Percentiles rank a stretch among this genome's conserved stretches.
Conservation (phyloP, 2,113 vertebrate genomes). For the Hassar affinis region DNA sequence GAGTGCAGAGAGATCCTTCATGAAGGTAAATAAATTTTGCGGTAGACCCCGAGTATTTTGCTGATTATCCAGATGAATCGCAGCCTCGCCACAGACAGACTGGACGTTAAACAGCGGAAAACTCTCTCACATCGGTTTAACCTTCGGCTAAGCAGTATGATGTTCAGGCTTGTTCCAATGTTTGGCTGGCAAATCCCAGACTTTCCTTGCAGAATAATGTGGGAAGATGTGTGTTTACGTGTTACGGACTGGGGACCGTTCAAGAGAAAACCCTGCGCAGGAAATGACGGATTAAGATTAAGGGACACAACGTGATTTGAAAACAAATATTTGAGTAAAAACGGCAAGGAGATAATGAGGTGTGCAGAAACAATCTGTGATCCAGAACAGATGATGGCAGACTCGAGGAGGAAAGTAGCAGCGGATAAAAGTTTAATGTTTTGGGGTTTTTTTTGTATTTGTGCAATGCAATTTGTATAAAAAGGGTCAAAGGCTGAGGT, state of each 20-base stretch:
- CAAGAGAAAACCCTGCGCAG: conserved; percentile 46
- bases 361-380: conserved; percentile 40
- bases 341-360: conserved; percentile 53
- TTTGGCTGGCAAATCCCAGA: conserved; percentile 19
- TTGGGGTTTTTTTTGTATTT: not conserved
- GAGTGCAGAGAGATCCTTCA: conserved; percentile 2
- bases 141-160: conserved; percentile 16
- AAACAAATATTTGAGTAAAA: conserved; percentile 52
- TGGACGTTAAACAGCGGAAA: not conserved
- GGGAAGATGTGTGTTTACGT: conserved; percentile 53
- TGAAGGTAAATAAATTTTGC: not conserved
- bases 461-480: not conserved
- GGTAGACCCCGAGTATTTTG: not conserved
- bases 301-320: conserved; percentile 32
- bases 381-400: conserved; percentile 22
- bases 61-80: conserved; percentile 9
- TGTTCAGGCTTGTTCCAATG: conserved; percentile 18
- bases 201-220: conserved; percentile 43
- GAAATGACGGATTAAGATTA: conserved; percentile 55
- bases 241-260: conserved; percentile 41
- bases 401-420: not conserved
- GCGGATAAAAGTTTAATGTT: not conserved
- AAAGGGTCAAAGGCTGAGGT: not conserved
- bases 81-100: not conserved
- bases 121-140: conserved; percentile 17